Base-by-base conservation (phyloP, 2,113 vertebrate species). In the Bambusicola thoracicus region DNA sequence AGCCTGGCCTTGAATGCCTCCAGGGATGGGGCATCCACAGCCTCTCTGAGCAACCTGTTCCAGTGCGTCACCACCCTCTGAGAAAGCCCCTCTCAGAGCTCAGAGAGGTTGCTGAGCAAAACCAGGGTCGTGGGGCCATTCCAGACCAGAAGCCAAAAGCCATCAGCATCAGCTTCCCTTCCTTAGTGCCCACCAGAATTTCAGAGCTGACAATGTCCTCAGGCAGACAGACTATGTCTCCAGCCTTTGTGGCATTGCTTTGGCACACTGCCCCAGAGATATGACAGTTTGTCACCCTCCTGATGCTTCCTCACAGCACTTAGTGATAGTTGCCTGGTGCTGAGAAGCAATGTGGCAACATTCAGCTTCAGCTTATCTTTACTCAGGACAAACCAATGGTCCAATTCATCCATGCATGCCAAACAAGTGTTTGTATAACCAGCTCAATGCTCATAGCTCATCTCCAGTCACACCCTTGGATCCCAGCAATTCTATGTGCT, bases 381-480 rank as follows among this genome's bases (percentile, higher is more conserved):
- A 0, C 40, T n/a, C 2, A 2, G 65, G 19, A 79, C 3, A 10
- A 69, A 51, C 11, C 4, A 49, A 21, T n/a, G 40, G 34, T 43
- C 69, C 51, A 14, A 13, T 51, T 61, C 18, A 11, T 4, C 9
- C 6, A 8, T 56, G 22, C 38, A 34, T 53, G 41, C 76, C 73
- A 88, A 74, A 74, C 3, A 41, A 65, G 27, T 11, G 7, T 72
- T 85, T 78, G 46, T 55, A 53, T 41, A 22, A 67, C 46, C 80
- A 44, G 27, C 43, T n/a, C 56, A 15, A 53, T 72, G 85, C 38
- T 87, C 75, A 6, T 8, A 75, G 81, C 62, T 89, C 81, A 61
- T 90, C 93, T 90, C 96, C 95, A 94, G 88, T 75, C 88, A 86
- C 2, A 0, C 93, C 92, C 92, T 96, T 88, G 85, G 90, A 96